Conservation (phyloP, 2,797 vertebrate species). For the Ibycter americanus region DNA sequence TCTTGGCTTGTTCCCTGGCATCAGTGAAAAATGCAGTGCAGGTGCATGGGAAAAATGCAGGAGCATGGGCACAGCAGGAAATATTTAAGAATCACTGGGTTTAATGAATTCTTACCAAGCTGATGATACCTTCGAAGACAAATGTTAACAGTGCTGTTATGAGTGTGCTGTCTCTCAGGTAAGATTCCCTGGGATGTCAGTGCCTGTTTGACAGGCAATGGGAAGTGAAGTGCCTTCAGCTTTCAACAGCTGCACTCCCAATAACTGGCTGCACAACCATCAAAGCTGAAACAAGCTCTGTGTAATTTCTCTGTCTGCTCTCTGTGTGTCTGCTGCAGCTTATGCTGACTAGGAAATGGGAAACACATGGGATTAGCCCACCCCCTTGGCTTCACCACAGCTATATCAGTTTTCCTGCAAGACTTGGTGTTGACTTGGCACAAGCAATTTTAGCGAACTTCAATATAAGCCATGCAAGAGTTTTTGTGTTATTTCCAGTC, state of each 20-base stretch:
- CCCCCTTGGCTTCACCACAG: slow-evolving; percentile 57
- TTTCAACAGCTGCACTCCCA: neutral
- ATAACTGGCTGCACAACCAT: slow-evolving; percentile 36
- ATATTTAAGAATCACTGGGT: neutral
- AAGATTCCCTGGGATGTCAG: slow-evolving; percentile 20
- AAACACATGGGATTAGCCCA: slow-evolving; percentile 69
- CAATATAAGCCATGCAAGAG: neutral
- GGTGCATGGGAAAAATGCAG: neutral
- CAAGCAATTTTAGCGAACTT: slow-evolving; percentile 31
- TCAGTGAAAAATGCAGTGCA: neutral
- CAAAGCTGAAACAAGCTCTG: slow-evolving; percentile 66
- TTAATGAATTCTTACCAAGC: neutral
- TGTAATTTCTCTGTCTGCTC: slow-evolving; percentile 55
- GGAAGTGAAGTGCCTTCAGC: slow-evolving; percentile 35
- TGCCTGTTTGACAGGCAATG: neutral
- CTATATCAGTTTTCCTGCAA: slow-evolving; percentile 63
- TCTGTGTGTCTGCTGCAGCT: slow-evolving; percentile 52
- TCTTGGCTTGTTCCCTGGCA: neutral
- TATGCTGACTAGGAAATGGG: slow-evolving; percentile 71
- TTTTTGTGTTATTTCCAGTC: slow-evolving; percentile 20
- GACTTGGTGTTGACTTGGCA: slow-evolving; percentile 53
- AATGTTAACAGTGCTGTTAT: neutral
- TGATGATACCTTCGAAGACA: neutral
- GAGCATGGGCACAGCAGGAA: neutral
- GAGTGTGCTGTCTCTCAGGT: neutral